A percentile compares a stretch with the other conserved stretches of the same genome.
Evolutionary conservation across 2,113 vertebrate species (phyloP).

Genomic region (Ploceus nigricollis): DNA sequence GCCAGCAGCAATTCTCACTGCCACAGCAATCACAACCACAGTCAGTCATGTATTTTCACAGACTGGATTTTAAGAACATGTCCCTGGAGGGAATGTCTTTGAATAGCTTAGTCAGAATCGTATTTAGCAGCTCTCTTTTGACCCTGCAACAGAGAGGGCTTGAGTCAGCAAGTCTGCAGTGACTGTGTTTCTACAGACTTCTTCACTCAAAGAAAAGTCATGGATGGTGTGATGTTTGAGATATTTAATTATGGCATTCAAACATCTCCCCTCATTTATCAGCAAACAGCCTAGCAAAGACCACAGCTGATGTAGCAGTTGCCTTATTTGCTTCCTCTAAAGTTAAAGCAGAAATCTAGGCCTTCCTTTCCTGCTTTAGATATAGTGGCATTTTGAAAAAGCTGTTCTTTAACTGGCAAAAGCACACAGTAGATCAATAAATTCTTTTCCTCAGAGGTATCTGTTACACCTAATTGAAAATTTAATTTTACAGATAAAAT

Average conservation of each 20-base stretch:
- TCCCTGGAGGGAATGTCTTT: not conserved
- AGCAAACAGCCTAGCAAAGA: slow-evolving; percentile 15
- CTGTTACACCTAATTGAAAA: not conserved
- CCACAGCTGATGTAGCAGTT: not conserved
- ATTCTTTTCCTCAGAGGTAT: not conserved
- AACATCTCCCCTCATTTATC: slow-evolving; percentile 17
- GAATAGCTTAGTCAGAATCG: not conserved
- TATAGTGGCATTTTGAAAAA: not conserved
- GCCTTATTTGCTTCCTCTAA: not conserved
- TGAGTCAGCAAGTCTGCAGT: slow-evolving; percentile 3
- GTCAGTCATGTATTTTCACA: not conserved
- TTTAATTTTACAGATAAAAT: not conserved
- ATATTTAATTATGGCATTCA: slow-evolving; percentile 13
- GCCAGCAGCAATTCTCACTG: not conserved
- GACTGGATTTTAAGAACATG: not conserved
- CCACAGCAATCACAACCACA: not conserved
- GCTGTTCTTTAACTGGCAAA: not conserved
- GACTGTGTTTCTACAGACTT: not conserved
- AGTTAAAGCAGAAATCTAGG: not conserved
- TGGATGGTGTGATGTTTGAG: not conserved
- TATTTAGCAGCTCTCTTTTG: slow-evolving; percentile 14
- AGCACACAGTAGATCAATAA: not conserved
- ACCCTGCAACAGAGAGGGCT: not conserved
- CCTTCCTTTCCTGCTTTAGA: not conserved
- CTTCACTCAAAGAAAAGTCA: slow-evolving; percentile 27